phyloP scores from a whole-genome alignment of 2,797 vertebrate genomes.

The Caiman crocodilus region DNA sequence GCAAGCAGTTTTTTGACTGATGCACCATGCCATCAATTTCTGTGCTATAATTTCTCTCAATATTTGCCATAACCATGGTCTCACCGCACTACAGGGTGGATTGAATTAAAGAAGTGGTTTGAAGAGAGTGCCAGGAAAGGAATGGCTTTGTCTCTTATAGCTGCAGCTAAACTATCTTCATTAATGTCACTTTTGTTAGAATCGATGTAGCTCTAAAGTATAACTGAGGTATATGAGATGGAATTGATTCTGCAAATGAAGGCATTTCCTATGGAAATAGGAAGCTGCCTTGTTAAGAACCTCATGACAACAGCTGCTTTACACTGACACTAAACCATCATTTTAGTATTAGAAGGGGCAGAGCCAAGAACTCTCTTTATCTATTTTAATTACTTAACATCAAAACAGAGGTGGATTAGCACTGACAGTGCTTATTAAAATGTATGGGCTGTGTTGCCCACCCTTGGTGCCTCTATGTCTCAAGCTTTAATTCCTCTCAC shows the following conservation, averaged over 20 bases:
- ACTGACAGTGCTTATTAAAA: not conserved
- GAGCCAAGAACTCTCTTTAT: not conserved
- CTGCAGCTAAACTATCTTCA: not conserved
- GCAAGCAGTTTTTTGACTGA: not conserved
- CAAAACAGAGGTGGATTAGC: constrained; percentile 21
- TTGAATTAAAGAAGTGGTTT: not conserved
- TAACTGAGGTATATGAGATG: not conserved
- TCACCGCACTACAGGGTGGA: not conserved
- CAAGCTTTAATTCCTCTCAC: not conserved
- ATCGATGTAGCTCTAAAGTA: not conserved
- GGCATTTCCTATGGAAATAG: not conserved
- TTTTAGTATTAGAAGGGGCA: not conserved
- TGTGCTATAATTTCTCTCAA: not conserved
- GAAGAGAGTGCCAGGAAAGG: not conserved
- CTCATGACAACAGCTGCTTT: not conserved
- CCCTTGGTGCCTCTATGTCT: not conserved
- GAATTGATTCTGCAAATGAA: not conserved
- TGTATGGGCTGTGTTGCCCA: not conserved
- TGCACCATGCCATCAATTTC: not conserved
- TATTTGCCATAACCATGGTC: not conserved
- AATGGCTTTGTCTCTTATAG: not conserved
- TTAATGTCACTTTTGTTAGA: not conserved
- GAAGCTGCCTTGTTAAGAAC: not conserved
- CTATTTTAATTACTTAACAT: constrained; percentile 12
- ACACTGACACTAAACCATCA: not conserved